Base-by-base conservation (phyloP, 2,888 invertebrate species). In the Cenopis cana region DNA sequence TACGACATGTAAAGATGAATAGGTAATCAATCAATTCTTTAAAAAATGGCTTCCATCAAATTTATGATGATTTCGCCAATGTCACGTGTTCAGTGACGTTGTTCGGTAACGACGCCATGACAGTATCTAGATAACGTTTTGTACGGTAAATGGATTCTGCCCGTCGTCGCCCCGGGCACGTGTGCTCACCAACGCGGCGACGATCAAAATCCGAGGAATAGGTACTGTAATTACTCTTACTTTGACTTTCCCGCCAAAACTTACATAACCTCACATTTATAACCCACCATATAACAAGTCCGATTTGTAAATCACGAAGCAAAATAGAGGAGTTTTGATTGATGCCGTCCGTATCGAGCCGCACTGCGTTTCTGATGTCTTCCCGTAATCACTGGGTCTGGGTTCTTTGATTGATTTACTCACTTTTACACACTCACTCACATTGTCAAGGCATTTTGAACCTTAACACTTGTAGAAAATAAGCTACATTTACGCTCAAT, bases 311-410 rank as follows among this genome's bases (percentile, higher is more conserved):
- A 75, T 74, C 75, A 76, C 74, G 75, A 77, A 76, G 77, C 79
- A 85, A 87, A 88, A 87, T 81, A 87, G 84, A 87, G 74, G 77
- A 83, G 59, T 78, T 79, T 82, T 89, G 90, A 90, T 90, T 86
- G 86, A 89, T 89, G 87, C 81, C 76, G 76, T 77, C 82, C 77
- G 77, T 76, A 82, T 82, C 81, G 82, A 83, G 84, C 81, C 66
- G 59, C 68, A 76, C 69, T 74, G 76, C 83, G 82, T 76, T 74
- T 80, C 73, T 80, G n/a, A n/a, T n/a, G 78, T 76, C 76, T 74
- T 78, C 74, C 75, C 75, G 73, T 83, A 82, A 84, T 82, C 77
- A 81, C 79, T 77, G 11, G 76, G 71, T 33, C 24, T 61, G 14
- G 11, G 17, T 38, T 3, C 17, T 24, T 78, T 83, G 84, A 83